A percentile compares a stretch with the other conserved stretches of the same genome.
phyloP scores from a whole-genome alignment of 2,888 invertebrate species.

The Dryomyza anilis region DNA sequence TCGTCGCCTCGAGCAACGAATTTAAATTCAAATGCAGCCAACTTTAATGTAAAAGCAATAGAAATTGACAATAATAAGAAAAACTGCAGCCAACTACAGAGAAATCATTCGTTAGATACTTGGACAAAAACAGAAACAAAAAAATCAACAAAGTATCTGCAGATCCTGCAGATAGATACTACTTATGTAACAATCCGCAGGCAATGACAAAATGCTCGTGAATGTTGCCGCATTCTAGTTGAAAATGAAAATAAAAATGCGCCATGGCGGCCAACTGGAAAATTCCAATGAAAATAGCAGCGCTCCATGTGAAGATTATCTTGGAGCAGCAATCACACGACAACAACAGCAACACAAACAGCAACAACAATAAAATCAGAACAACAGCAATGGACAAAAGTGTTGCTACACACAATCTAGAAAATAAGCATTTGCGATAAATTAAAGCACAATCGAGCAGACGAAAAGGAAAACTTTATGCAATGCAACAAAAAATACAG shows the following conservation, averaged over 20 bases:
- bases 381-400: too few relatives aligned
- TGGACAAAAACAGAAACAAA: not conserved
- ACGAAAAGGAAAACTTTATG: not conserved
- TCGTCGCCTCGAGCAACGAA: not conserved
- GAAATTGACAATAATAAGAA: not conserved
- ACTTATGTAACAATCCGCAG: not conserved
- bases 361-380: not conserved
- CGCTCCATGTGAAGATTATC: not conserved
- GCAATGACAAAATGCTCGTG: not conserved
- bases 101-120: too few relatives aligned
- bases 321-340: not conserved
- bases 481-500: not conserved
- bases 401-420: too few relatives aligned
- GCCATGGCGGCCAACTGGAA: not conserved
- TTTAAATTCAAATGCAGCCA: not conserved
- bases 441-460: not conserved
- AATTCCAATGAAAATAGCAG: not conserved
- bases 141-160: not conserved
- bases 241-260: conserved; percentile 6
- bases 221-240: not conserved
- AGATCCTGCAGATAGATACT: not conserved
- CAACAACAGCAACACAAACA: not conserved
- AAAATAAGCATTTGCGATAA: not conserved
- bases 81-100: not conserved
- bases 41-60: not conserved